phyloP scores from a whole-genome alignment of 2,797 vertebrate species.

The Anguilla marmorata region DNA sequence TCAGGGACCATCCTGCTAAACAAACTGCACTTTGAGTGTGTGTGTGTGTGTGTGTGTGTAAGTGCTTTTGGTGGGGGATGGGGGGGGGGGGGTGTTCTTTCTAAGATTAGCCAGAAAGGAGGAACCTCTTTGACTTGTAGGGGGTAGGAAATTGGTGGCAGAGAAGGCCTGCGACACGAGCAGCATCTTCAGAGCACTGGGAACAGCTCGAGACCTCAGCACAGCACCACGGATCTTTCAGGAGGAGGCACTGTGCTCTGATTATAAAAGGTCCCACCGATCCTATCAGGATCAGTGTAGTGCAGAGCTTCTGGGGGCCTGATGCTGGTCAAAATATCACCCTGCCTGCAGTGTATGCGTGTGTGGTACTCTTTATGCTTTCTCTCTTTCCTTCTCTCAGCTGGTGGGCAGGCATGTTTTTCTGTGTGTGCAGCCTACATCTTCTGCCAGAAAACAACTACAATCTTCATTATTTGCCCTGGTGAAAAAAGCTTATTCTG shows the following conservation, averaged over 20 bases:
- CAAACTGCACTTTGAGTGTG: conserved; percentile 17
- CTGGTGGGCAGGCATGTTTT: not conserved
- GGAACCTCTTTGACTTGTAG: not conserved
- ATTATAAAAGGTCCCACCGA: not conserved
- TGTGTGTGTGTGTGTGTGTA: not conserved
- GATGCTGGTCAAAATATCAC: not conserved
- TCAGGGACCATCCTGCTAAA: not conserved
- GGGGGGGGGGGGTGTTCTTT: not conserved
- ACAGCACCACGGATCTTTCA: conserved; percentile 13
- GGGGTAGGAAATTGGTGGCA: conserved; percentile 1
- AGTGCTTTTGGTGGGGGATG: not conserved
- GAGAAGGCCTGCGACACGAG: not conserved
- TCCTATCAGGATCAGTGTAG: not conserved
- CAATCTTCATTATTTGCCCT: not conserved
- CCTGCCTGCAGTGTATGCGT: not conserved
- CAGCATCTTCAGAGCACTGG: not conserved
- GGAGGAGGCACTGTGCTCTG: not conserved
- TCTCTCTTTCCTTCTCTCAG: not conserved
- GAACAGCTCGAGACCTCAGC: not conserved
- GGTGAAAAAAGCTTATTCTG: not conserved
- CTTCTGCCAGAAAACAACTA: not conserved
- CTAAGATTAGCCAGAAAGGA: not conserved
- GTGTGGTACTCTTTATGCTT: not conserved
- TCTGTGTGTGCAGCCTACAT: not conserved
- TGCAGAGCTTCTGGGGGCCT: not conserved